These are phyloP conservation scores for Ichneumon xanthorius DNA, from an alignment of 2,888 invertebrate genomes.

Conservation along the genomic window DNA sequence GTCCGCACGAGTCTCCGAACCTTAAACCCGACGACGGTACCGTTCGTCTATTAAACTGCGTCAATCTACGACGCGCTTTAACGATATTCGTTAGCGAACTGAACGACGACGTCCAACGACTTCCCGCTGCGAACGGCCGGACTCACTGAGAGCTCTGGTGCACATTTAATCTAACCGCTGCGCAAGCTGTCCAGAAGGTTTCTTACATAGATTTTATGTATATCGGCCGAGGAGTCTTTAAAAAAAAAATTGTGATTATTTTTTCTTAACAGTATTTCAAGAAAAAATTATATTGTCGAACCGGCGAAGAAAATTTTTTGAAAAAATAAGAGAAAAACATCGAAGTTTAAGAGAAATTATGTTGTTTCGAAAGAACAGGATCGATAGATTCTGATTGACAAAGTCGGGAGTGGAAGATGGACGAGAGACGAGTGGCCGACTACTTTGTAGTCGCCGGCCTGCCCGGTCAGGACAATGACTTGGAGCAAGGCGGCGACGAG, in stretches of 20 bases:
- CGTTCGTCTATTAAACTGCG: not conserved
- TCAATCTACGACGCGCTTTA: constrained; percentile 26
- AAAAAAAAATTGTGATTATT: not conserved
- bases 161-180: not conserved
- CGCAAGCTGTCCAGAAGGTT: not conserved
- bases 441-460: constrained; percentile 99
- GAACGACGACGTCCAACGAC: constrained; percentile 3
- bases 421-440: constrained; percentile 96
- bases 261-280: not conserved
- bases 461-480: constrained; percentile 86
- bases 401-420: constrained; percentile 86
- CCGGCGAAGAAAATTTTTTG: not conserved
- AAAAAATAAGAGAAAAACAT: not conserved
- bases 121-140: constrained; percentile 16
- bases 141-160: not conserved
- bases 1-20: not conserved
- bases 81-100: constrained; percentile 11
- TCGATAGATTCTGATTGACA: constrained; percentile 27
- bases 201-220: constrained; percentile 4
- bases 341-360: constrained; percentile 14
- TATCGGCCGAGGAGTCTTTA: not conserved
- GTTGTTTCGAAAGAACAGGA: constrained; percentile 27
- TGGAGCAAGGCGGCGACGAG: constrained; percentile 92
- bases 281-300: not conserved
- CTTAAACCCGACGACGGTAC: not conserved